Conservation (phyloP, 2,113 vertebrate species). For the Chrysemys picta region DNA sequence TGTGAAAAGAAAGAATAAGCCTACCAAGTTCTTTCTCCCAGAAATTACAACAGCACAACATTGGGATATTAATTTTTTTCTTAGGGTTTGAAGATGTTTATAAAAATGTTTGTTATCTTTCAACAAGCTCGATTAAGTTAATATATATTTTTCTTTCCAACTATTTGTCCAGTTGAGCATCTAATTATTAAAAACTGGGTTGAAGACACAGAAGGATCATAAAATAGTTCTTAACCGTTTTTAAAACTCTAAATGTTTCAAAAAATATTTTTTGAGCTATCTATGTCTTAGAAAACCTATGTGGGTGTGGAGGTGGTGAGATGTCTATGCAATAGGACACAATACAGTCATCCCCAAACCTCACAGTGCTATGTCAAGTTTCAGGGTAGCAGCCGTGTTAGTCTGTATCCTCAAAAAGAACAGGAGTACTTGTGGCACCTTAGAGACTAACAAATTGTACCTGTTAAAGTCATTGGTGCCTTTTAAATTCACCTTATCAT, state of each 20-base stretch:
- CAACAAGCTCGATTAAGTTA: background rate
- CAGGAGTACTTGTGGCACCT: too few species aligned
- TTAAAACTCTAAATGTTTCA: background rate
- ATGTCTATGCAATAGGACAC: background rate
- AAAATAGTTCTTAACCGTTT: background rate
- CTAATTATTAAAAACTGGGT: background rate
- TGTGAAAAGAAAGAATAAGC: background rate
- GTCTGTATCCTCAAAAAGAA: too few species aligned
- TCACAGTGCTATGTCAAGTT: background rate
- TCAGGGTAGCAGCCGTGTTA: too few species aligned
- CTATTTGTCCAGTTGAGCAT: background rate
- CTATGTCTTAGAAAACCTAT: too few species aligned
- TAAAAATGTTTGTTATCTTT: background rate
- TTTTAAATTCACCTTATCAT: background rate
- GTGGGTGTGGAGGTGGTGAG: background rate
- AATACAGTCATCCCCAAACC: background rate
- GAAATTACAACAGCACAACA: background rate
- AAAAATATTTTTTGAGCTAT: background rate
- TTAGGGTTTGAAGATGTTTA: background rate
- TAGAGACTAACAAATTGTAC: too few species aligned
- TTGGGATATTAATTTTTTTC: too few species aligned
- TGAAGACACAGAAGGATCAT: background rate
- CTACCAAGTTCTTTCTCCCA: background rate
- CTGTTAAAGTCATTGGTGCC: rapidly evolving
- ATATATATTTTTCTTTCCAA: background rate